Evolutionary conservation across 2,113 vertebrate genomes (phyloP).

Genomic region (Dermatemys mawii): DNA sequence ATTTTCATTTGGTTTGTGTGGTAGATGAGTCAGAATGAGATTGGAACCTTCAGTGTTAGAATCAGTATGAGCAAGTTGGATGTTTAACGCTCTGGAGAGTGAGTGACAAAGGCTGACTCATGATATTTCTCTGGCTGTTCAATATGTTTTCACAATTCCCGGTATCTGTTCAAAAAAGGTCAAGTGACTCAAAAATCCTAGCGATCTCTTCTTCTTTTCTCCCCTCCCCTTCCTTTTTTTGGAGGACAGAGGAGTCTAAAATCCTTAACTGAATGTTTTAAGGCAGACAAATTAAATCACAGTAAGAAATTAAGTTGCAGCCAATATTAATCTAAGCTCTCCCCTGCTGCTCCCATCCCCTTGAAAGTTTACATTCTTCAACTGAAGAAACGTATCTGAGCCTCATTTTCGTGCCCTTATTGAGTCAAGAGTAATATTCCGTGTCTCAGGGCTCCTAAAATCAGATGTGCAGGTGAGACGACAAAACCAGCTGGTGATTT

Average conservation of each 20-base stretch:
- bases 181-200: neutral
- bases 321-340: neutral
- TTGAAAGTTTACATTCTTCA: fast-evolving
- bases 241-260: neutral
- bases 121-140: neutral
- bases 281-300: neutral
- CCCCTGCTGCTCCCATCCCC: neutral
- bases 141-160: fast-evolving
- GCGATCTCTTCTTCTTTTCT: fast-evolving
- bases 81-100: fast-evolving
- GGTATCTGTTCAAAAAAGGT: fast-evolving
- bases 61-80: neutral
- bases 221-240: too few relatives aligned
- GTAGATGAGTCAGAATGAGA: fast-evolving
- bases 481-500: fast-evolving
- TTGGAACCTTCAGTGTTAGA: fast-evolving
- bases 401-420: fast-evolving
- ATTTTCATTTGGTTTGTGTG: fast-evolving
- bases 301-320: neutral
- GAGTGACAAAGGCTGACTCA: neutral
- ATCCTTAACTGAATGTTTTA: fast-evolving
- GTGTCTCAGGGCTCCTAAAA: fast-evolving
- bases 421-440: fast-evolving
- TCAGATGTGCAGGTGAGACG: neutral
- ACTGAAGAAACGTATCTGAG: fast-evolving